These are phyloP conservation scores for Syrrhaptes paradoxus DNA, from an alignment of 2,113 vertebrate genomes.

Conservation along the genomic window DNA sequence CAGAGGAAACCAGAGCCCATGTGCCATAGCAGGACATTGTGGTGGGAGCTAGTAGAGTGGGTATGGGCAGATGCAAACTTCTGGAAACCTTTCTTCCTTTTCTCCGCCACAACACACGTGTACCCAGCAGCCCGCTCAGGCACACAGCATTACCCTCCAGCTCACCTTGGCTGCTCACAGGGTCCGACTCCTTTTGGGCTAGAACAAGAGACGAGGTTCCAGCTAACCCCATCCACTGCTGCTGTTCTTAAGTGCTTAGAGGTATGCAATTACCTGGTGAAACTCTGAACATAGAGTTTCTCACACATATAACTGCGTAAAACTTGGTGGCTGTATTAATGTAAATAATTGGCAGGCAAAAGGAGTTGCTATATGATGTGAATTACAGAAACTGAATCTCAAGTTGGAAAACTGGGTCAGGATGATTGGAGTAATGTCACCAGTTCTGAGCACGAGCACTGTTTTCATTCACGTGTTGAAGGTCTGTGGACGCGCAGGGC, in stretches of 20 bases:
- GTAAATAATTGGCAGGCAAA: neutral
- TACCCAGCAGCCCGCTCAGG: fast-evolving
- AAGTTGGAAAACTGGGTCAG: neutral
- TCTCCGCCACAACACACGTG: neutral
- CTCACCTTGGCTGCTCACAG: neutral
- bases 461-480: neutral
- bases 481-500: neutral
- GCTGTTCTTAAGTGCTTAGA: neutral
- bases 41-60: neutral
- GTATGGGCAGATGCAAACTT: neutral
- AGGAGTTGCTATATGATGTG: neutral
- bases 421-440: neutral
- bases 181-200: neutral
- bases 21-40: neutral
- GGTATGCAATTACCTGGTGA: neutral
- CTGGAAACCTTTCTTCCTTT: neutral
- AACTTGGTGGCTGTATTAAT: neutral
- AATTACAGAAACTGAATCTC: neutral
- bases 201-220: neutral
- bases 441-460: neutral
- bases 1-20: neutral
- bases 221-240: neutral
- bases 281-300: neutral
- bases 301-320: neutral
- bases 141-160: fast-evolving